Conservation (phyloP, 2,113 vertebrate genomes). For the Phaetusa simplex region DNA sequence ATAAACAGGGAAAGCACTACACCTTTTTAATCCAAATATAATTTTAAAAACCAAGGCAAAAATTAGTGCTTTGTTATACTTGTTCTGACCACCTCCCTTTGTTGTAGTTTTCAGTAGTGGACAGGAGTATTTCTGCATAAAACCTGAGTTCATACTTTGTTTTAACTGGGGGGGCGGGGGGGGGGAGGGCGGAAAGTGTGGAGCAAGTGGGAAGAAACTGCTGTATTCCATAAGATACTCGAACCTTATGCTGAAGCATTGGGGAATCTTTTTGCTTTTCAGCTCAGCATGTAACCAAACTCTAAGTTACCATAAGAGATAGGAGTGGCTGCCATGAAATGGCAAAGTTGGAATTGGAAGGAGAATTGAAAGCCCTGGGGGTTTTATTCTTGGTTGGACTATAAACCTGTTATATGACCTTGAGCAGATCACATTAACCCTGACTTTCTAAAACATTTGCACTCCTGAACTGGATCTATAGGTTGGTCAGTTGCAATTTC, state of each 20-base stretch:
- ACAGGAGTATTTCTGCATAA: background rate
- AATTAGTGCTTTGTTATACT: background rate
- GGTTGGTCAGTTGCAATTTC: background rate
- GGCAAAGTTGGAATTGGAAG: background rate
- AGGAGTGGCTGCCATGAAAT: background rate
- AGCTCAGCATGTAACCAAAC: background rate
- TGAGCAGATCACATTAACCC: background rate
- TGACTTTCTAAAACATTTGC: background rate
- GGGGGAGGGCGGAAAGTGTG: fast-evolving
- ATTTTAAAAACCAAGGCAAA: background rate
- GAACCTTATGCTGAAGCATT: background rate
- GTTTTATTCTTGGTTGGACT: background rate
- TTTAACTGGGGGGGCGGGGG: fast-evolving
- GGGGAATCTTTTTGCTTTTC: background rate
- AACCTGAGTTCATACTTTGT: background rate
- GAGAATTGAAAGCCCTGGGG: background rate
- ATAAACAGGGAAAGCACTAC: background rate
- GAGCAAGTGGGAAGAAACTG: background rate
- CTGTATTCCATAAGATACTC: background rate
- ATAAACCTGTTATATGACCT: background rate
- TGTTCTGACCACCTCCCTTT: background rate
- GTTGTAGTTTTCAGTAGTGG: background rate
- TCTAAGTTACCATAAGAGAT: background rate
- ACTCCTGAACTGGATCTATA: background rate
- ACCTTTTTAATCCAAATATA: background rate